Evolutionary conservation across 1,140 invertebrate species (phyloP).

Genomic region (Cryptotermes secundus): DNA sequence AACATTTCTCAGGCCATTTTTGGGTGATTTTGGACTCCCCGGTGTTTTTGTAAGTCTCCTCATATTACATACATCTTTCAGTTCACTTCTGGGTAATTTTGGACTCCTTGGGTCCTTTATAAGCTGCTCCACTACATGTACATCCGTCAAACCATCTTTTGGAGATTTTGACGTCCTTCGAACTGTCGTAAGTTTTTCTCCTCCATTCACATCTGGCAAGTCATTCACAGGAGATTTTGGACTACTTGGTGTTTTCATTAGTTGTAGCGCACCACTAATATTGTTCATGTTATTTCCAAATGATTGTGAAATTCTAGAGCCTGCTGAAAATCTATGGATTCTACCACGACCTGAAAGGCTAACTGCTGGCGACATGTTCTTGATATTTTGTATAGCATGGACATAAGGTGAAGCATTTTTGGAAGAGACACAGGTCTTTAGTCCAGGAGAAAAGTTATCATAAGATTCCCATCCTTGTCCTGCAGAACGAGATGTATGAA

Average conservation of each 20-base stretch:
- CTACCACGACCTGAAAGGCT: background rate
- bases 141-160: constrained; percentile 48
- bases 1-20: constrained; percentile 49
- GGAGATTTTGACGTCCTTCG: constrained; percentile 37
- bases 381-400: background rate
- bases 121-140: constrained; percentile 45
- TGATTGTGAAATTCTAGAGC: constrained; percentile 12
- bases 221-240: constrained; percentile 24
- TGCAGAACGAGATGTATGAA: background rate
- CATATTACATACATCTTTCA: constrained; percentile 34
- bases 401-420: background rate
- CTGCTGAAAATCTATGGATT: no score
- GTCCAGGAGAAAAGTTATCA: no score
- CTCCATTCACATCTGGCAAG: constrained; percentile 8
- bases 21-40: constrained; percentile 41
- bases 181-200: background rate
- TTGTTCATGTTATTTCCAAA: constrained; percentile 38
- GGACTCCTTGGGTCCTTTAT: constrained; percentile 43
- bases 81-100: constrained; percentile 49
- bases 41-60: background rate
- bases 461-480: no score
- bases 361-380: background rate
- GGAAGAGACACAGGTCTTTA: no score
- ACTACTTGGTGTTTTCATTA: background rate
- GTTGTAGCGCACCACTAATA: constrained; percentile 11